Evolutionary conservation across 2,797 vertebrate genomes (phyloP), one percentile per base, ranked within the genome.

Genomic region (Cossypha heuglini): DNA sequence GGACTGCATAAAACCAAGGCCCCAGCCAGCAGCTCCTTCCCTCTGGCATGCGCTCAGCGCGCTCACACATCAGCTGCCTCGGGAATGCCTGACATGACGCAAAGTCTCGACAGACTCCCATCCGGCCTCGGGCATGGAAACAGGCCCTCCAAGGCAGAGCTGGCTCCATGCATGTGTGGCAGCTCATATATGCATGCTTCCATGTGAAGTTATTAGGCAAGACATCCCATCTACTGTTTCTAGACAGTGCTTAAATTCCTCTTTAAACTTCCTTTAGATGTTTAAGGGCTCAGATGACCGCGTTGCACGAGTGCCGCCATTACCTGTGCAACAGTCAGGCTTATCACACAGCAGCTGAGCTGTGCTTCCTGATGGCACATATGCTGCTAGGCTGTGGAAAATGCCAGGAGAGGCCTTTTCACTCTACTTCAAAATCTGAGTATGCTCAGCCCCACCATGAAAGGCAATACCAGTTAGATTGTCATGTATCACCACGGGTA

Each of bases 51-150:
- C 8, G 48, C 28, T 76, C 5, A 3, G 37, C 5, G 4, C 25
- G 6, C 42, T 68, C 8, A 17, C 10, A 29, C 46, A 79, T 16
- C 57, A 37, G 3, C 69, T 22, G 66, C 9, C 75, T 51, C 1
- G 0, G 88, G 49, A 92, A 86, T 13, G 4, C 86, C 88, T 2
- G 38, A 79, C 63, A 48, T 29, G 74, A 79, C 8, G 11, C 21
- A 5, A 73, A 78, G 84, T 90, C 93, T 83, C 22, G 12, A 92
- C 86, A 95, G 82, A 8, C 64, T 84, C 71, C 24, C 43, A 13
- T 10, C 40, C 11, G 2, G 33, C 93, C 85, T 54, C 54, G 11
- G 75, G 90, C 76, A 28, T 8, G 52, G 68, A 77, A 93, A 93
- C 72, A 68, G 87, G 82, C 85, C 75, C 73, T 82, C 79, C 61